These are phyloP conservation scores for Nebria salina DNA, from an alignment of 2,888 invertebrate species.

Conservation along the genomic window DNA sequence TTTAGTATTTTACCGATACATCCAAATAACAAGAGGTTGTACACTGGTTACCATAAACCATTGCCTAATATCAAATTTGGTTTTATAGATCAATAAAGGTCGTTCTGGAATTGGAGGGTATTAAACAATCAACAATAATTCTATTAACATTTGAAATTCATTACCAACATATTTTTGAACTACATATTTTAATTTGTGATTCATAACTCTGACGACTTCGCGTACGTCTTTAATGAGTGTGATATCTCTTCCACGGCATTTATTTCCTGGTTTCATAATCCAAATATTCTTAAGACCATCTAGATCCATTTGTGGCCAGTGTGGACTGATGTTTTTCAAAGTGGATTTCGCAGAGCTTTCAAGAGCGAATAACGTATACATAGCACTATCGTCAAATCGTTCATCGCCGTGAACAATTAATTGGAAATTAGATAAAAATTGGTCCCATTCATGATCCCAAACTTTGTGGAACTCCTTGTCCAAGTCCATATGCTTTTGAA, in stretches of 20 bases:
- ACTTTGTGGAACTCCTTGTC: slow-evolving; percentile 70
- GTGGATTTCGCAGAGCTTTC: slow-evolving; percentile 69
- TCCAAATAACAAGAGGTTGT: slow-evolving; percentile 90
- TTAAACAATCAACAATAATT: neutral
- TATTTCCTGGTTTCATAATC: slow-evolving; percentile 95
- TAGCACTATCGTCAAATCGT: slow-evolving; percentile 37
- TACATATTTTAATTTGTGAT: slow-evolving; percentile 82
- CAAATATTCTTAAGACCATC: slow-evolving; percentile 91
- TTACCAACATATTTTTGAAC: slow-evolving; percentile 96
- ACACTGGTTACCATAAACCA: slow-evolving; percentile 94
- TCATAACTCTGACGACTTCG: slow-evolving; percentile 79
- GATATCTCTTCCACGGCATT: slow-evolving; percentile 91
- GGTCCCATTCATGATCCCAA: slow-evolving; percentile 92
- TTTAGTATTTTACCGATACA: slow-evolving; percentile 76
- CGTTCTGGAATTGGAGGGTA: slow-evolving; percentile 72
- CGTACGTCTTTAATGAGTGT: slow-evolving; percentile 85
- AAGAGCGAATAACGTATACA: slow-evolving; percentile 51
- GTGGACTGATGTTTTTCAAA: slow-evolving; percentile 72
- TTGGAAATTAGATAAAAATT: slow-evolving; percentile 78
- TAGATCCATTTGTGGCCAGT: slow-evolving; percentile 84
- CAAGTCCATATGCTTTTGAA: slow-evolving; percentile 79
- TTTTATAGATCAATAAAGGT: slow-evolving; percentile 87
- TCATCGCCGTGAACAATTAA: slow-evolving; percentile 72
- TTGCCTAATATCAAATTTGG: slow-evolving; percentile 95
- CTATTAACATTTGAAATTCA: no score